Evolutionary conservation across 2,888 invertebrate species (phyloP).

Genomic region (Chrysolina haemoptera): DNA sequence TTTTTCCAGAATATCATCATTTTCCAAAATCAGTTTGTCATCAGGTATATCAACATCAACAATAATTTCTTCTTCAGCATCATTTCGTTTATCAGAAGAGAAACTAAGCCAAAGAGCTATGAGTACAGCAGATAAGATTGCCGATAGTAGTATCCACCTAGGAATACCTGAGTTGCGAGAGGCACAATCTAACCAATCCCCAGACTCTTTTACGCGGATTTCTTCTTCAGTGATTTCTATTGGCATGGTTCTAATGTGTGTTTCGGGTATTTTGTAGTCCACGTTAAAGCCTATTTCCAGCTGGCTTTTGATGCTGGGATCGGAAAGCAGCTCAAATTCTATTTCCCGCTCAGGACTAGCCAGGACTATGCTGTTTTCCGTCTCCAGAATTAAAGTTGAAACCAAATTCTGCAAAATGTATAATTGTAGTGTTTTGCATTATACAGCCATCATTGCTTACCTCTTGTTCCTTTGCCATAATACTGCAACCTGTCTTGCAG

Average conservation of each 20-base stretch:
- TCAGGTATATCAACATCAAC: slow-evolving; percentile 49
- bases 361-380: slow-evolving; percentile 52
- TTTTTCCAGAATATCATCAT: slow-evolving; percentile 47
- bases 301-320: slow-evolving; percentile 64
- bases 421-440: slow-evolving; percentile 1
- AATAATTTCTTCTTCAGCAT: slow-evolving; percentile 37
- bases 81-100: slow-evolving; percentile 58
- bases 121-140: slow-evolving; percentile 69
- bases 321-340: slow-evolving; percentile 63
- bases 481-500: slow-evolving; percentile 60
- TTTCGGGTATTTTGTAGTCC: slow-evolving; percentile 66
- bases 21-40: slow-evolving; percentile 51
- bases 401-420: slow-evolving; percentile 44
- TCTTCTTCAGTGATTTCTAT: slow-evolving; percentile 56
- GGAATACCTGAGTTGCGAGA: slow-evolving; percentile 71
- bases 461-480: slow-evolving; percentile 59
- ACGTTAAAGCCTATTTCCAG: slow-evolving; percentile 62
- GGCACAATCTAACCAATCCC: slow-evolving; percentile 67
- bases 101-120: slow-evolving; percentile 71
- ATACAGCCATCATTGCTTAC: slow-evolving; percentile 40
- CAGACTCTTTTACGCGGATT: slow-evolving; percentile 47
- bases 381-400: slow-evolving; percentile 53
- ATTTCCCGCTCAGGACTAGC: slow-evolving; percentile 62
- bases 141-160: slow-evolving; percentile 67
- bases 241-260: slow-evolving; percentile 66